phyloP scores from a whole-genome alignment of 35 echinoderm and acorn worm genomes.

The Eucidaris tribuloides region DNA sequence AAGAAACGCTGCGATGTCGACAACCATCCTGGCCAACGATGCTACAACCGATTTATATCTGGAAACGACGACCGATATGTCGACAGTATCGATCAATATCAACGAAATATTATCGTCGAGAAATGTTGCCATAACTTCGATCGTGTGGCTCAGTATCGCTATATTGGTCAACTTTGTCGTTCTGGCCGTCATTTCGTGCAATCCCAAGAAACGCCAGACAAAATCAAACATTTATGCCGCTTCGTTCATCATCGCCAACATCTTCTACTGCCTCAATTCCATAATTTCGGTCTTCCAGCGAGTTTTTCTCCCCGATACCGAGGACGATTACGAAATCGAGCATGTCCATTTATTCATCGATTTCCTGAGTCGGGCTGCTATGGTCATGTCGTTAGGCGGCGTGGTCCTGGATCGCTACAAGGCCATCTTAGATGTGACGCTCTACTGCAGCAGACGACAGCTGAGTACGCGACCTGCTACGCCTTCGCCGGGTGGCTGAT shows the following conservation, averaged over 20 bases:
- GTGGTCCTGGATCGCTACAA: background rate
- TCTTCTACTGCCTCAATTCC: slow-evolving; percentile 4
- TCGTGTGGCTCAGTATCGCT: background rate
- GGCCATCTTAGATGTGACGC: slow-evolving; percentile 3
- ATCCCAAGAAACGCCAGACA: background rate
- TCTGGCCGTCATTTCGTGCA: background rate
- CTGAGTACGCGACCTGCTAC: background rate
- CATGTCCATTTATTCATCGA: slow-evolving; percentile 8
- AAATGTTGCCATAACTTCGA: background rate
- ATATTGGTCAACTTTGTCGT: background rate
- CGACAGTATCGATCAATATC: too few relatives aligned
- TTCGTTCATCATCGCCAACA: background rate
- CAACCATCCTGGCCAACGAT: too few relatives aligned
- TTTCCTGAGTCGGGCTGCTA: background rate
- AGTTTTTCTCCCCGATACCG: background rate
- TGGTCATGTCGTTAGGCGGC: background rate
- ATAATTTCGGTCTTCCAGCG: background rate
- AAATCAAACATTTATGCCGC: slow-evolving; percentile 4
- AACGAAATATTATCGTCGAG: too few relatives aligned
- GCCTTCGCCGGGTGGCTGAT: slow-evolving; percentile 9
- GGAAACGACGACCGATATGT: too few relatives aligned
- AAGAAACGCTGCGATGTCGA: too few relatives aligned
- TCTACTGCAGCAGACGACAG: background rate
- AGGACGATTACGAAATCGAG: background rate
- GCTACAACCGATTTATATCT: too few relatives aligned